Conservation (phyloP, 1,140 invertebrate genomes). For the Tetramorium parvispinum region DNA sequence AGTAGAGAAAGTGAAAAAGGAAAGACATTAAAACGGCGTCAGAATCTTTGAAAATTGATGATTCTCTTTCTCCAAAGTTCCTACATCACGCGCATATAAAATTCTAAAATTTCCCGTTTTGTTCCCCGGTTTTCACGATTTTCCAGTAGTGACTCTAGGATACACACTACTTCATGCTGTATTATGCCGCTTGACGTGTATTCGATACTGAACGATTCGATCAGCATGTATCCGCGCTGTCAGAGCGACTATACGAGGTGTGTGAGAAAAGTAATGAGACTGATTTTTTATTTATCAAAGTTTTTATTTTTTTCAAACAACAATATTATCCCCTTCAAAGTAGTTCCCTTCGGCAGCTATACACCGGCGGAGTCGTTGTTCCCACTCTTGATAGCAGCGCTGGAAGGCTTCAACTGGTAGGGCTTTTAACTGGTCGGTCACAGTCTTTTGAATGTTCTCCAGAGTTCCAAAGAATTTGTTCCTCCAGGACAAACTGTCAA, state of each 20-base stretch:
- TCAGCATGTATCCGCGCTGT: slow-evolving; percentile 19
- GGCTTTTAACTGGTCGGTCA: too few relatives aligned
- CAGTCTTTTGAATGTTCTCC: too few relatives aligned
- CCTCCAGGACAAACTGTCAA: too few relatives aligned
- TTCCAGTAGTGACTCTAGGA: not conserved
- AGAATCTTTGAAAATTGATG: slow-evolving; percentile 5
- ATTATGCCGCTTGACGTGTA: slow-evolving; percentile 32
- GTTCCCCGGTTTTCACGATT: slow-evolving; percentile 1
- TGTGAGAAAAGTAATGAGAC: too few relatives aligned
- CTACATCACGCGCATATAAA: not conserved
- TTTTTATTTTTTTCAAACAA: too few relatives aligned
- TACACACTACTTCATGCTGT: not conserved
- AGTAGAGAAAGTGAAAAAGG: not conserved
- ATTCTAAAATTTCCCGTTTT: not conserved
- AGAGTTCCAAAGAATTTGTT: too few relatives aligned
- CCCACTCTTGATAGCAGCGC: too few relatives aligned
- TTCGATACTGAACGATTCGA: slow-evolving; percentile 46
- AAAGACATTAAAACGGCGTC: not conserved
- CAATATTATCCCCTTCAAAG: too few relatives aligned
- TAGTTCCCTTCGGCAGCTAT: too few relatives aligned
- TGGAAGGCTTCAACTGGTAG: too few relatives aligned
- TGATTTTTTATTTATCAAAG: too few relatives aligned
- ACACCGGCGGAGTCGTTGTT: too few relatives aligned
- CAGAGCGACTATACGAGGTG: not conserved
- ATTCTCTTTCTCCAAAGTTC: not conserved